A percentile compares a stretch with the other conserved stretches of the same genome.
Evolutionary conservation across 1,140 invertebrate species (phyloP).

Genomic region (Ceratina calcarata): DNA sequence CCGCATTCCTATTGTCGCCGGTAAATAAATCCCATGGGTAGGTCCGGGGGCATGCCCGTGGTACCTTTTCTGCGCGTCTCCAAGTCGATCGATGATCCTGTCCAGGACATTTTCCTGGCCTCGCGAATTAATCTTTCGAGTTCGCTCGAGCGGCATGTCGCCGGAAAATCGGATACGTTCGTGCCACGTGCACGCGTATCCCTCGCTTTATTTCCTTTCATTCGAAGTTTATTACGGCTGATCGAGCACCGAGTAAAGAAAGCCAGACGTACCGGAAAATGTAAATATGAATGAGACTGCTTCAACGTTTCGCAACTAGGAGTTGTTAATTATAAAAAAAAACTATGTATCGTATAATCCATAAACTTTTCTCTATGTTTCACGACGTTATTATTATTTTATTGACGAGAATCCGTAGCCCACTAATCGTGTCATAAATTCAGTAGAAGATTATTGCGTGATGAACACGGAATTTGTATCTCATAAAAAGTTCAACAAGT

Average conservation of each 20-base stretch:
- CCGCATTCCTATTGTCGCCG: conserved; percentile 17
- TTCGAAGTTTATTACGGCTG: conserved; percentile 29
- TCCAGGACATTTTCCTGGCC: conserved; percentile 15
- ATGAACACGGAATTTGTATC: no score
- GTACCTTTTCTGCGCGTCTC: background rate
- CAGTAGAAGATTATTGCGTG: no score
- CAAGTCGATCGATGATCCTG: conserved; percentile 18
- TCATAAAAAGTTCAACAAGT: no score
- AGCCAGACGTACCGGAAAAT: background rate
- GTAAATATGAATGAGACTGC: background rate
- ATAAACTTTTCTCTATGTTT: no score
- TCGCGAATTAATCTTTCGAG: conserved; percentile 41
- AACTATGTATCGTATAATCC: no score
- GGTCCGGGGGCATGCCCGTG: background rate
- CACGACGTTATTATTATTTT: no score
- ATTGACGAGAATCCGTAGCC: no score
- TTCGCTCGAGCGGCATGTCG: background rate
- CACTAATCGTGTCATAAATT: no score
- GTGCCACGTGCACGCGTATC: conserved; percentile 14
- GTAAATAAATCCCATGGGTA: conserved; percentile 37
- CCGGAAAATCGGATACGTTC: conserved; percentile 44
- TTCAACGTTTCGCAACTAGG: background rate
- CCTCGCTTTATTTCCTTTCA: background rate
- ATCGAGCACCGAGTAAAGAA: background rate
- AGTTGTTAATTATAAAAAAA: background rate